A percentile compares a stretch with the other conserved stretches of the same genome.
Conservation (phyloP, 2,797 vertebrate genomes). For the Cyprinodon diabolis region DNA sequence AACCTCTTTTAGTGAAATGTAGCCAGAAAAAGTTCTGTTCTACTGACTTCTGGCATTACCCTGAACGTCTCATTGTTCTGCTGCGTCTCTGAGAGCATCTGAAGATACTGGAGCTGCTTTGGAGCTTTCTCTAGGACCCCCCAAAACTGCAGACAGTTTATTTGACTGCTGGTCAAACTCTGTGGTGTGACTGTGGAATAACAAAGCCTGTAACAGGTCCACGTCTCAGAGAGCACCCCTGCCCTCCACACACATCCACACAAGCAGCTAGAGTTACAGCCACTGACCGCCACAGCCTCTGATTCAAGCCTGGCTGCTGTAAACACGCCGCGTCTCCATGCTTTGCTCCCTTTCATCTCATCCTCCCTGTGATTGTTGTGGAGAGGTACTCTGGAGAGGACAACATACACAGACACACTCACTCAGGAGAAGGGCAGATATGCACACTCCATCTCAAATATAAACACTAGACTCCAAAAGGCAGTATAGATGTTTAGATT, state of each 20-base stretch:
- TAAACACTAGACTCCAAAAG: slow-evolving; percentile 23
- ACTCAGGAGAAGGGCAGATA: slow-evolving; percentile 40
- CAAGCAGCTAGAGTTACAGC: slow-evolving; percentile 65
- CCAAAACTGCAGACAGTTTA: slow-evolving; percentile 56
- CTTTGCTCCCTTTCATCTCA: slow-evolving; percentile 64
- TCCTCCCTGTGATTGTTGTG: slow-evolving; percentile 63
- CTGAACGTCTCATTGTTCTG: too few species aligned
- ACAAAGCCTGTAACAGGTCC: slow-evolving; percentile 47
- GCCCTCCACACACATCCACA: slow-evolving; percentile 40
- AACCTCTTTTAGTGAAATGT: not conserved
- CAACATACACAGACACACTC: slow-evolving; percentile 42
- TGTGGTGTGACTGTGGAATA: slow-evolving; percentile 66
- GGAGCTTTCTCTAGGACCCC: slow-evolving; percentile 34
- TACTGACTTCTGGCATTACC: not conserved
- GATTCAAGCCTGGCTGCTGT: slow-evolving; percentile 59
- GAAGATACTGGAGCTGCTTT: not conserved
- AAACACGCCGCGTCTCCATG: slow-evolving; percentile 63
- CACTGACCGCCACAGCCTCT: slow-evolving; percentile 58
- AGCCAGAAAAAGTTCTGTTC: not conserved
- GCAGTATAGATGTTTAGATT: slow-evolving; percentile 16
- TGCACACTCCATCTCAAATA: slow-evolving; percentile 42
- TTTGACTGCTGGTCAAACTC: slow-evolving; percentile 66
- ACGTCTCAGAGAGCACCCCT: slow-evolving; percentile 41
- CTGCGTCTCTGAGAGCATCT: not conserved
- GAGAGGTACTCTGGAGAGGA: slow-evolving; percentile 55